These are phyloP conservation scores for Gallinago stenura DNA, from an alignment of 2,797 vertebrate species.

Conservation along the genomic window DNA sequence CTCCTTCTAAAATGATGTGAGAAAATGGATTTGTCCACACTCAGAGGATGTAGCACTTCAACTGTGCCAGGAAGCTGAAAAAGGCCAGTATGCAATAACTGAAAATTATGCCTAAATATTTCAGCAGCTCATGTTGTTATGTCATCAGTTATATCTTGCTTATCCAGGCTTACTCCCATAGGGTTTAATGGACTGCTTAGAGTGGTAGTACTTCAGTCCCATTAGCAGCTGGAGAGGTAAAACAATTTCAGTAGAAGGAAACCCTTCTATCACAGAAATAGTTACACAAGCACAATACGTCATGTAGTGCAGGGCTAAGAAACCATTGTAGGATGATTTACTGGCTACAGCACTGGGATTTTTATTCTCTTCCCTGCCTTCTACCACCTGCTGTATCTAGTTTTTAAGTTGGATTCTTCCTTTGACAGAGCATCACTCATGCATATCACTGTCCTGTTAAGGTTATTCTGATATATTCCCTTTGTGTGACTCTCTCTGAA, in stretches of 20 bases:
- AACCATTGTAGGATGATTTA: conserved; percentile 47
- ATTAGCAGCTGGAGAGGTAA: conserved; percentile 55
- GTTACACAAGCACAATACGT: not conserved
- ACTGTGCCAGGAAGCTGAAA: not conserved
- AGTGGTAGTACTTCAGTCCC: conserved; percentile 18
- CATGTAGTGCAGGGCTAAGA: conserved; percentile 22
- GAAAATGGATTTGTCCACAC: conserved; percentile 38
- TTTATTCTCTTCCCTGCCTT: conserved; percentile 41
- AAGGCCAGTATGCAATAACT: conserved; percentile 21
- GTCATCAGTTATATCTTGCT: conserved; percentile 49
- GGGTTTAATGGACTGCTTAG: conserved; percentile 46
- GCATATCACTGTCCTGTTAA: conserved; percentile 52
- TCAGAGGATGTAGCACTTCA: conserved; percentile 4
- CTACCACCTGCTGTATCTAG: conserved; percentile 43
- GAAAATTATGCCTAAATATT: conserved; percentile 62
- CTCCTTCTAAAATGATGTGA: conserved; percentile 28
- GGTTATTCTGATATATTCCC: conserved; percentile 41
- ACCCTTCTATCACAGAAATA: conserved; percentile 52
- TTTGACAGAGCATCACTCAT: conserved; percentile 47
- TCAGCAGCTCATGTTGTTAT: conserved; percentile 52
- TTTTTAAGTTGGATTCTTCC: conserved; percentile 18
- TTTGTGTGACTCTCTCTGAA: conserved; percentile 42
- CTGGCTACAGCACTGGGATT: not conserved
- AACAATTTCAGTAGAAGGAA: conserved; percentile 32
- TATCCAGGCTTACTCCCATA: conserved; percentile 14